A percentile compares a stretch with the other conserved stretches of the same genome.
Conservation (phyloP, 2,888 invertebrate genomes). For the Trichopria drosophilae region DNA sequence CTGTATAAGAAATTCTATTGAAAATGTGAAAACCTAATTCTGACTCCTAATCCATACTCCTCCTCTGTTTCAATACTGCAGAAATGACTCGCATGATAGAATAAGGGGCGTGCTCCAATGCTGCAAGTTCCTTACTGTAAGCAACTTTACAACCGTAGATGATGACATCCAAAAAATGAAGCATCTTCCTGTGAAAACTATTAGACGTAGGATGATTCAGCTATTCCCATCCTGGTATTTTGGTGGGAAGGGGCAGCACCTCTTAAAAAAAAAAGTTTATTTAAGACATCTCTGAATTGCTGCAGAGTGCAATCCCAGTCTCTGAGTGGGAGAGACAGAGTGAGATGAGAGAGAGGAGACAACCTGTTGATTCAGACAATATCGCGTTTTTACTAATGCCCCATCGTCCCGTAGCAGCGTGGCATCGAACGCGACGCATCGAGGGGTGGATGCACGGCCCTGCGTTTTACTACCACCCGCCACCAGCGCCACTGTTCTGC, state of each 20-base stretch:
- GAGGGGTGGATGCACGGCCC: conserved; percentile 14
- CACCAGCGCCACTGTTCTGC: no score
- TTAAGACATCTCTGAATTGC: conserved; percentile 51
- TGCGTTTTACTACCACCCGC: no score
- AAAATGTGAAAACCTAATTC: no score
- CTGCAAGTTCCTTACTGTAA: no score
- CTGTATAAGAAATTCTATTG: no score
- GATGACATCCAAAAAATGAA: conserved; percentile 6
- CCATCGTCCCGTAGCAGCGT: conserved; percentile 37
- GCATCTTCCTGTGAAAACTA: conserved; percentile 34
- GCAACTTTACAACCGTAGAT: no score
- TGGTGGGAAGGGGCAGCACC: no score
- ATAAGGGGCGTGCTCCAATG: no score
- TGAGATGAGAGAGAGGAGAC: conserved; percentile 34
- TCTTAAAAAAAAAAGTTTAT: no score
- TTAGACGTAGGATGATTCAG: conserved; percentile 37
- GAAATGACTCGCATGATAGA: no score
- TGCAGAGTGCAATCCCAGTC: conserved; percentile 45
- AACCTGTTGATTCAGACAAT: conserved; percentile 58
- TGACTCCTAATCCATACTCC: no score
- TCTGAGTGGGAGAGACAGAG: conserved; percentile 13
- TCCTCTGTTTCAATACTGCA: no score
- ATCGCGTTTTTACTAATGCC: conserved; percentile 57
- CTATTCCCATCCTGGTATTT: conserved; percentile 17
- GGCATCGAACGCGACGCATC: neutral